Conservation (phyloP, 2,888 invertebrate species). For the Listrodromus nycthemerus region DNA sequence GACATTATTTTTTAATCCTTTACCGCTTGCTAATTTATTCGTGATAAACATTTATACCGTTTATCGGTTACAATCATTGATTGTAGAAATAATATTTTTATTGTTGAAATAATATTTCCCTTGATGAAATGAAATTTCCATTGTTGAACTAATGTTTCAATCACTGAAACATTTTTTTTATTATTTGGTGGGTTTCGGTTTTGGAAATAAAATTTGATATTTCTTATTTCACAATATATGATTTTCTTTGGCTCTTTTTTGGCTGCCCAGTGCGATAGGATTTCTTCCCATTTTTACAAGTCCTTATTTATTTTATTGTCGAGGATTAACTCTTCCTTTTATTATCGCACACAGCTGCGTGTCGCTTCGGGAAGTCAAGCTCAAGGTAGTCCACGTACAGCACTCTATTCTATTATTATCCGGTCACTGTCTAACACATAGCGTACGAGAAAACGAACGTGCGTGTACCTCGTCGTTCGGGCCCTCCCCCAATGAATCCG, state of each 20-base stretch:
- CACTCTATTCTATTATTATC: constrained; percentile 62
- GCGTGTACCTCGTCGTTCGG: constrained; percentile 4
- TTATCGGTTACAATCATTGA: neutral
- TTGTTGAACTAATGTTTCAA: no score
- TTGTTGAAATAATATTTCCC: no score
- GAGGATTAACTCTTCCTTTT: constrained; percentile 25
- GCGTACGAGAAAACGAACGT: constrained; percentile 3
- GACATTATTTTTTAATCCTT: neutral
- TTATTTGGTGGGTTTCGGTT: no score
- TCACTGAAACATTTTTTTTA: no score
- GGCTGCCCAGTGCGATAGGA: neutral
- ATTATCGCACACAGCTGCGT: constrained; percentile 42
- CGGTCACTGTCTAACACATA: constrained; percentile 22
- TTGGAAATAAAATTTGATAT: no score
- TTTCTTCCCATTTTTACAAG: neutral
- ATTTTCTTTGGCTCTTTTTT: neutral
- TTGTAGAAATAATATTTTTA: no score
- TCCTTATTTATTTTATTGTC: neutral
- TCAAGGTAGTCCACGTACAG: constrained; percentile 58
- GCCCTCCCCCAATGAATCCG: neutral
- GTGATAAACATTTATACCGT: neutral
- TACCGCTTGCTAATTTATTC: neutral
- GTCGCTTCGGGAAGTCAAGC: constrained; percentile 60
- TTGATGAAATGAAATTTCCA: no score
- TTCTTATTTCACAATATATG: neutral